phyloP scores from a whole-genome alignment of 2,113 vertebrate genomes.

The Dipodomys merriami region DNA sequence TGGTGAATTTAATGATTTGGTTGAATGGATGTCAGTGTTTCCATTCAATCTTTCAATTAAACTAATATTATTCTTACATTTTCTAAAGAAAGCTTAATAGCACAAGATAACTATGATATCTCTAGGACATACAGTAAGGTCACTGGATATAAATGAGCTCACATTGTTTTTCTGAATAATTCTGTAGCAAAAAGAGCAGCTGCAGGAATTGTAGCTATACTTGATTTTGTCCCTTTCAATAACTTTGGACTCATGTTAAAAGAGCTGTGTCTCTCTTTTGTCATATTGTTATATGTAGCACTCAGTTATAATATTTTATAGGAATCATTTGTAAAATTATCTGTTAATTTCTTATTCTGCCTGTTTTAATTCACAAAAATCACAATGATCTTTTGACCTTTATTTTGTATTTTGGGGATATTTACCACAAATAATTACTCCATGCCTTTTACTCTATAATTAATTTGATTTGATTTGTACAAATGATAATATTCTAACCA shows the following conservation, averaged over 20 bases:
- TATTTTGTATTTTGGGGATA: conserved; percentile 65
- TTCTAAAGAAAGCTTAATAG: conserved; percentile 80
- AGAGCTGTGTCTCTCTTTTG: conserved; percentile 79
- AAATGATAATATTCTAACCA: conserved; percentile 75
- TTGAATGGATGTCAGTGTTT: conserved; percentile 80
- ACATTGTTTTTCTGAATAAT: conserved; percentile 85
- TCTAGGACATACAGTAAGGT: conserved; percentile 82
- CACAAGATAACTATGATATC: conserved; percentile 82
- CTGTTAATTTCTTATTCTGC: conserved; percentile 79
- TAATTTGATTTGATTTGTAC: conserved; percentile 80
- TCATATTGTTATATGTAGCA: conserved; percentile 82
- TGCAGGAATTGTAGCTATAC: conserved; percentile 76
- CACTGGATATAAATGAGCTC: conserved; percentile 83
- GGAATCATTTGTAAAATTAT: conserved; percentile 76
- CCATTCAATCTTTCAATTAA: conserved; percentile 81
- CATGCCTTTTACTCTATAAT: conserved; percentile 41
- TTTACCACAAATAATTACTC: conserved; percentile 42
- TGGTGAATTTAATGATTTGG: conserved; percentile 80
- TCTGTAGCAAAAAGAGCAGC: conserved; percentile 72
- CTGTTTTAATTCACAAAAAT: conserved; percentile 82
- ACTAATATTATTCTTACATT: conserved; percentile 81
- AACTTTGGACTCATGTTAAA: conserved; percentile 78
- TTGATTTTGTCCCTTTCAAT: conserved; percentile 80
- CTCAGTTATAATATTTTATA: conserved; percentile 79
- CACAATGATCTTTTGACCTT: conserved; percentile 73